Evolutionary conservation across 2,888 invertebrate species (phyloP).

Genomic region (Zaprionus lineosus): DNA sequence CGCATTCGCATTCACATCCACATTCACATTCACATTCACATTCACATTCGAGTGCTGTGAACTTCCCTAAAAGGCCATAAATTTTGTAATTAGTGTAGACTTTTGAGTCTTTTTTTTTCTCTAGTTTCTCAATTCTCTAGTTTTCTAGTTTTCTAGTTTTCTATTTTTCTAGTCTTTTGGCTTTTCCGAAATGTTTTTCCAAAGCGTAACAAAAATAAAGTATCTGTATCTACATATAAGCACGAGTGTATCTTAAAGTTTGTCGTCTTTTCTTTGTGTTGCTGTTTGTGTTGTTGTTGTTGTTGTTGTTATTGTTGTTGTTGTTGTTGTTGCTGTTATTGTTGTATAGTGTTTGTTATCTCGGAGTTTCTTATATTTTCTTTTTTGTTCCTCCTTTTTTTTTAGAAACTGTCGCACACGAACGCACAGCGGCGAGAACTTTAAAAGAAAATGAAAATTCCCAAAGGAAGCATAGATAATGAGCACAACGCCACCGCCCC

Average conservation of each 20-base stretch:
- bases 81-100: constrained; percentile 57
- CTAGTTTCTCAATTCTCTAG: constrained; percentile 9
- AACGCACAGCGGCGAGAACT: constrained; percentile 61
- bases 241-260: constrained; percentile 19
- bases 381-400: constrained; percentile 15
- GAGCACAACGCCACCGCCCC: constrained; percentile 57
- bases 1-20: constrained; percentile 12
- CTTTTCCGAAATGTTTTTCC: not conserved
- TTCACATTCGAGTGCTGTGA: constrained; percentile 12
- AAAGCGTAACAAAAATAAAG: not conserved
- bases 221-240: not conserved
- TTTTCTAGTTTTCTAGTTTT: not conserved
- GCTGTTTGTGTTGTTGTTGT: not conserved
- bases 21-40: constrained; percentile 7
- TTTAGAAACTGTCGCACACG: constrained; percentile 69
- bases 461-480: constrained; percentile 79
- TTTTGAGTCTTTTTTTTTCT: constrained; percentile 1
- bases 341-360: too few relatives aligned
- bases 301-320: not conserved
- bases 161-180: not conserved
- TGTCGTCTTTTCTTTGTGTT: constrained; percentile 10
- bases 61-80: constrained; percentile 56
- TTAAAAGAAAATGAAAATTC: constrained; percentile 77
- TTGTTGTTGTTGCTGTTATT: constrained; percentile 7
- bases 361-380: constrained; percentile 17